phyloP scores from a whole-genome alignment of 2,113 vertebrate species.

The Rostratula benghalensis region DNA sequence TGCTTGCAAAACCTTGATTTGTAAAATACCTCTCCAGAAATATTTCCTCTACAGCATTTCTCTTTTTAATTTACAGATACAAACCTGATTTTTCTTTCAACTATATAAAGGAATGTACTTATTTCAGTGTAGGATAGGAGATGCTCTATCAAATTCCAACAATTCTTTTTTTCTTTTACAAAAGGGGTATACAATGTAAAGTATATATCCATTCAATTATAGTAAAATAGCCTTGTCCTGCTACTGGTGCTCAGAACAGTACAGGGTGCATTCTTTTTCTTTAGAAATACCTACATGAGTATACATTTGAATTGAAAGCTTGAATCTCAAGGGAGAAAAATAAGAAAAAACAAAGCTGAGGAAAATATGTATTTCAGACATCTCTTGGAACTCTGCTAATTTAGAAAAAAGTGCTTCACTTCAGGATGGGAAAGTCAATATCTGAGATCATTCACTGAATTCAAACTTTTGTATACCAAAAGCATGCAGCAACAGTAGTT shows the following conservation, averaged over 20 bases:
- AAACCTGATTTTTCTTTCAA: neutral
- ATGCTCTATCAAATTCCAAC: neutral
- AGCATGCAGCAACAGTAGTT: neutral
- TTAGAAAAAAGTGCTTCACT: neutral
- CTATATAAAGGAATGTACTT: neutral
- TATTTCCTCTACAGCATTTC: neutral
- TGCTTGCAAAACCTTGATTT: neutral
- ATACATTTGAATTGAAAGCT: neutral
- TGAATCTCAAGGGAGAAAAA: neutral
- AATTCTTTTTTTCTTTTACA: too few species aligned
- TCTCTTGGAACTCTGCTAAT: neutral
- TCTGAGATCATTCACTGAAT: neutral
- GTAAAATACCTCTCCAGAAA: neutral
- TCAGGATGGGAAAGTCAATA: neutral
- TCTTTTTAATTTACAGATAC: neutral
- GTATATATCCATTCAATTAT: neutral
- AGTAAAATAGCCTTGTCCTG: neutral
- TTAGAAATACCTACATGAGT: neutral
- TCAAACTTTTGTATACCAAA: neutral
- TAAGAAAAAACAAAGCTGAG: neutral
- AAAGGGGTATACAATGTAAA: neutral
- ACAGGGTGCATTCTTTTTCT: neutral
- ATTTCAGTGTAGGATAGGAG: neutral
- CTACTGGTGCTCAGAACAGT: neutral
- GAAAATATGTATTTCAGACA: neutral